Conservation (phyloP, 2,113 vertebrate species). For the Pollimyrus isidori region DNA sequence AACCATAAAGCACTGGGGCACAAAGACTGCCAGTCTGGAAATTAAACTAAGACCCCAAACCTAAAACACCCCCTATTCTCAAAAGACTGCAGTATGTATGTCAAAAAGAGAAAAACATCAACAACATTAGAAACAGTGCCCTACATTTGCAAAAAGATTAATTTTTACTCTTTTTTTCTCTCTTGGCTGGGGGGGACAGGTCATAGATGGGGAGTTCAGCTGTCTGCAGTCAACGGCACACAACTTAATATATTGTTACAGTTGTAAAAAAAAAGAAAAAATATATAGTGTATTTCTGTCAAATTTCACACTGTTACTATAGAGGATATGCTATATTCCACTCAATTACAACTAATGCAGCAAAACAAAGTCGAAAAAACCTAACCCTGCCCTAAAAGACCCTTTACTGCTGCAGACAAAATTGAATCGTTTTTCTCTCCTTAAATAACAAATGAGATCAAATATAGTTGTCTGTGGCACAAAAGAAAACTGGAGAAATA, state of each 20-base stretch:
- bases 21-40: conserved; percentile 21
- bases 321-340: conserved; percentile 64
- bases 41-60: conserved; percentile 43
- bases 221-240: conserved; percentile 61
- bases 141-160: conserved; percentile 53
- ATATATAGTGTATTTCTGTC: conserved; percentile 56
- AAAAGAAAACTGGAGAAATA: conserved; percentile 46
- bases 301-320: conserved; percentile 65
- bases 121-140: conserved; percentile 59
- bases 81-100: conserved; percentile 46
- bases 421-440: conserved; percentile 41
- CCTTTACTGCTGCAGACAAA: conserved; percentile 59
- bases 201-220: conserved; percentile 23
- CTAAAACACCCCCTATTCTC: conserved; percentile 44
- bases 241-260: conserved; percentile 71
- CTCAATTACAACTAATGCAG: conserved; percentile 68
- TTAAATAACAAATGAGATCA: conserved; percentile 55
- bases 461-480: conserved; percentile 56
- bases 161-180: conserved; percentile 37
- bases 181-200: conserved; percentile 32
- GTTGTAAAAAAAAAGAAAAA: conserved; percentile 67
- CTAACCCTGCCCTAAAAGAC: conserved; percentile 60
- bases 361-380: conserved; percentile 52
- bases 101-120: conserved; percentile 57
- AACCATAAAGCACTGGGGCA: conserved; percentile 38